These are phyloP conservation scores for Marmota flaviventris DNA, from an alignment of 2,113 vertebrate species.

Conservation along the genomic window DNA sequence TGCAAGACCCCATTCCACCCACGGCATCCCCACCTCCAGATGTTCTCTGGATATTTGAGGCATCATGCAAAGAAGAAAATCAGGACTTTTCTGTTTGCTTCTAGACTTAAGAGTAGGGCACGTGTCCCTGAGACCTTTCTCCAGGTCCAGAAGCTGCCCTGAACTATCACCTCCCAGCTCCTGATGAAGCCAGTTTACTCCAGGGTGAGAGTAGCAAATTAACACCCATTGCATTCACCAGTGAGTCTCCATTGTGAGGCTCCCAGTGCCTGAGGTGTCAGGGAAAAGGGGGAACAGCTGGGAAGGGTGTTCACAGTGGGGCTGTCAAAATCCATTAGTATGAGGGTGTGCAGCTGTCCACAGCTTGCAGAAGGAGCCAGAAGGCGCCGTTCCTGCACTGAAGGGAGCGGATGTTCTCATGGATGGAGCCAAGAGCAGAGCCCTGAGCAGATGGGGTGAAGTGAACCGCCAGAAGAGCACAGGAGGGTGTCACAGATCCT, in stretches of 20 bases:
- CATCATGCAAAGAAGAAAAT: neutral
- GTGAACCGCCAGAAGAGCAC: no score
- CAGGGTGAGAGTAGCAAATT: neutral
- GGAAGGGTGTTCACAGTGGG: neutral
- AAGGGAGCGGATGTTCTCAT: neutral
- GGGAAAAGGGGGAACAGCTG: neutral
- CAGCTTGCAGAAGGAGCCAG: slow-evolving; percentile 1
- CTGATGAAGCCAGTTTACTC: neutral
- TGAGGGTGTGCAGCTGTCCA: slow-evolving; percentile 21
- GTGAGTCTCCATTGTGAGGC: neutral
- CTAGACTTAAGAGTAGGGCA: neutral
- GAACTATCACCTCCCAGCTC: neutral
- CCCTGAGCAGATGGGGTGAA: neutral
- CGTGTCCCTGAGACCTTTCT: neutral
- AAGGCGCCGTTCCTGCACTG: neutral
- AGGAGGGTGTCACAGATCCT: neutral
- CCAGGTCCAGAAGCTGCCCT: neutral
- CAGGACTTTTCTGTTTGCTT: neutral
- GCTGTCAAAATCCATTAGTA: neutral
- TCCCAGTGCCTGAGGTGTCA: neutral
- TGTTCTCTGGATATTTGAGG: neutral
- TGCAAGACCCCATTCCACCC: neutral
- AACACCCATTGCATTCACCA: neutral
- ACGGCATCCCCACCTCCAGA: neutral
- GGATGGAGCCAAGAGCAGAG: neutral